Conservation (phyloP, 2,888 invertebrate genomes). For the Microplitis manilae region DNA sequence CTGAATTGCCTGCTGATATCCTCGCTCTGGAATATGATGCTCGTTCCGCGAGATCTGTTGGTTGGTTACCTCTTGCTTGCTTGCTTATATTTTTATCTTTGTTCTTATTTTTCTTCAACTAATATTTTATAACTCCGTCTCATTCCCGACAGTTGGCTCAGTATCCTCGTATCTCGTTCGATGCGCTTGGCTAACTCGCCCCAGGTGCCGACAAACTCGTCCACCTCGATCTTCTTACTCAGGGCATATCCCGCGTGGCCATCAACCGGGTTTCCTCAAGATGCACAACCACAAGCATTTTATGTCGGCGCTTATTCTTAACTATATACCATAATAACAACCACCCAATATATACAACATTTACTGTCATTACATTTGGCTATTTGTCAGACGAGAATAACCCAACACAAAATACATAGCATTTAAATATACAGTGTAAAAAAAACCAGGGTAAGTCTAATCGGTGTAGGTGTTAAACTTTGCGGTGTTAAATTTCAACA, state of each 20-base stretch:
- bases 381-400: background rate
- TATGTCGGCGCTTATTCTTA: constrained; percentile 20
- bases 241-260: constrained; percentile 24
- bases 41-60: background rate
- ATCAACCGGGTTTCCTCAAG: constrained; percentile 34
- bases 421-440: no score
- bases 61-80: background rate
- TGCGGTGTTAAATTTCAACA: no score
- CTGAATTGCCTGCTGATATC: constrained; percentile 31
- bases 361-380: background rate
- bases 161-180: constrained; percentile 19
- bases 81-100: constrained; percentile 27
- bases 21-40: constrained; percentile 1
- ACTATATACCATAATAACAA: constrained; percentile 7
- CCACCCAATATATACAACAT: constrained; percentile 7
- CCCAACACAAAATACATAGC: no score
- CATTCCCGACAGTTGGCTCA: background rate
- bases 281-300: constrained; percentile 24
- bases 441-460: no score
- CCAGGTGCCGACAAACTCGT: constrained; percentile 41
- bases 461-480: no score
- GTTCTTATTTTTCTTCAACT: background rate
- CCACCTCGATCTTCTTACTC: constrained; percentile 22
- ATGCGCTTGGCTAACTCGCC: constrained; percentile 37
- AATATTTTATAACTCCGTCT: background rate